Base-by-base conservation (phyloP, 2,113 vertebrate genomes). In the Dolichallabes microphthalmus region DNA sequence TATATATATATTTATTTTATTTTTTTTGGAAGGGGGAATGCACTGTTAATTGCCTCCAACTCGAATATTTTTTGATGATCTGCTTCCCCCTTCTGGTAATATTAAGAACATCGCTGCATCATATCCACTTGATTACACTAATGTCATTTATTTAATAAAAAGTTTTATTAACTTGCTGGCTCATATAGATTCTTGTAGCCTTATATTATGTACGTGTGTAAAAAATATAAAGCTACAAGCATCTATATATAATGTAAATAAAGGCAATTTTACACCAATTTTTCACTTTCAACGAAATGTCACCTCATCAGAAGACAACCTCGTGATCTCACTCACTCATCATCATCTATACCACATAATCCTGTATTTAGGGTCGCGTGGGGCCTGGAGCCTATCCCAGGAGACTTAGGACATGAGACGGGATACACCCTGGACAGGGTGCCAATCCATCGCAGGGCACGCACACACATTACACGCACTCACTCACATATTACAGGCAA, bases 71-170 rank as follows among this genome's bases (percentile, higher is more conserved):
- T 64, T 20, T n/a, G 14, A 61, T 19, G 58, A 53, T 84, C 45
- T 84, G 22, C 73, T 84, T 60, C 83, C 83, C 73, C 27, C 83
- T 77, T 76, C 63, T 85, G 84, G 76, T 71, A 27, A 60, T 22
- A 60, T 60, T 27, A 53, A 20, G 30, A 15, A 9, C 53, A 73
- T 82, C 60, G 52, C 73, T 35, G 63, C 58, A 14, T 60, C 58
- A 64, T 84, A 14, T 66, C 53, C 63, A 76, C 82, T 73, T 50
- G 69, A 50, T 50, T 84, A 57, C 2, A 66, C 25, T 64, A 27
- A 45, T 2, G 45, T 27, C 17, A 52, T 30, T 8, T 30, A 30
- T 66, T 32, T 81, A 39, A 30, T 53, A 68, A 50, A 8, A 64
- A 45, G 39, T 53, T 82, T 61, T 61, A 17, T 30, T 39, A 30